Evolutionary conservation across 1,140 invertebrate genomes (phyloP).

Genomic region (Cyphomyrmex costatus): DNA sequence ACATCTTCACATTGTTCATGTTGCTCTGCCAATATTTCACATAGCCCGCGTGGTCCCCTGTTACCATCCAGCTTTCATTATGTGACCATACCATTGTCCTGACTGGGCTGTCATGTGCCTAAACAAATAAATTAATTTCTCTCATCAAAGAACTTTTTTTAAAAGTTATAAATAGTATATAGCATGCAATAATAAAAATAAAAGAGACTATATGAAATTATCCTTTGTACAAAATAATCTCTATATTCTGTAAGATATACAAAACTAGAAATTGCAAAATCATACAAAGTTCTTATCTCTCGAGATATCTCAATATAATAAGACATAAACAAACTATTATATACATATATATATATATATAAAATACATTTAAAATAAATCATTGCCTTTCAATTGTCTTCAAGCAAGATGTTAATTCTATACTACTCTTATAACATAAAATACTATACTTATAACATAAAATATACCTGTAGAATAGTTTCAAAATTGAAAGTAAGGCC

Average conservation of each 20-base stretch:
- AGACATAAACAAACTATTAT: background rate
- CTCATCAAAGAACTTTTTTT: constrained; percentile 13
- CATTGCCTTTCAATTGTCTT: background rate
- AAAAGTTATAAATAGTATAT: background rate
- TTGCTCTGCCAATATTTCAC: constrained; percentile 99
- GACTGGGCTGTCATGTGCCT: constrained; percentile 99
- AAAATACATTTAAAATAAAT: background rate
- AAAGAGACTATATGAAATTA: constrained; percentile 11
- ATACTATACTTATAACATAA: constrained; percentile 62
- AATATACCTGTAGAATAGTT: constrained; percentile 97
- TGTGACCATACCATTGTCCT: constrained; percentile 99
- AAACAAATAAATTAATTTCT: constrained; percentile 73
- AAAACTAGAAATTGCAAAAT: background rate
- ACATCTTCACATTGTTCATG: constrained; percentile 99
- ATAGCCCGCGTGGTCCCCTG: constrained; percentile 99
- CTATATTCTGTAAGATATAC: background rate
- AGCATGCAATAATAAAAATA: background rate
- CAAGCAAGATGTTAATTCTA: background rate
- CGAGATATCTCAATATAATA: background rate
- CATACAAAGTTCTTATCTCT: background rate
- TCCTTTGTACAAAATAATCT: background rate
- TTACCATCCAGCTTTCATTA: constrained; percentile 99
- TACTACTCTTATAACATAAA: constrained; percentile 14
- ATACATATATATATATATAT: too few species aligned
- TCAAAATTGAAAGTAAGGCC: constrained; percentile 99